phyloP scores from a whole-genome alignment of 1,140 invertebrate species.

The Neodiprion fabricii region DNA sequence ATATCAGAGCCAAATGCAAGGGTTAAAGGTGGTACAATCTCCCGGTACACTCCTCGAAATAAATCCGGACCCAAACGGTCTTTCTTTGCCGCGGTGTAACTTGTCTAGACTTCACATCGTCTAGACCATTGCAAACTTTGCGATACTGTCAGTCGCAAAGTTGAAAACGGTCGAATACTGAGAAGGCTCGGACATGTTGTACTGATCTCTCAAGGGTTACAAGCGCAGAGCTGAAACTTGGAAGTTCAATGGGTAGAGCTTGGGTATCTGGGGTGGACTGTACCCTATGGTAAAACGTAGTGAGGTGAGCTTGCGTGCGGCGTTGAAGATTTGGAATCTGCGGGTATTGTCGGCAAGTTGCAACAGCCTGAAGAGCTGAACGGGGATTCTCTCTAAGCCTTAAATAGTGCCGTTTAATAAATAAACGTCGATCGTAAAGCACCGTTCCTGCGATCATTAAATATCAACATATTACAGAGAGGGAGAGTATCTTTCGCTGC shows the following conservation, averaged over 20 bases:
- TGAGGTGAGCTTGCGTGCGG: too few species aligned
- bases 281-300: too few species aligned
- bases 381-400: constrained; percentile 30
- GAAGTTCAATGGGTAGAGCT: too few species aligned
- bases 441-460: constrained; percentile 48
- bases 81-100: background rate
- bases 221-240: too few species aligned
- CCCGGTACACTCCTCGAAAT: constrained; percentile 28
- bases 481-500: constrained; percentile 16
- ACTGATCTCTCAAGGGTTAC: too few species aligned
- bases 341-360: too few species aligned
- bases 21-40: constrained; percentile 29
- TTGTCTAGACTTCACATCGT: background rate
- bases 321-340: too few species aligned
- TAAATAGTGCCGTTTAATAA: constrained; percentile 52
- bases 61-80: constrained; percentile 8
- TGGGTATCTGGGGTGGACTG: too few species aligned
- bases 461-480: constrained; percentile 49
- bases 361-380: background rate
- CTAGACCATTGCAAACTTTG: background rate
- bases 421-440: constrained; percentile 53
- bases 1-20: constrained; percentile 44
- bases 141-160: background rate
- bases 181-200: too few species aligned
- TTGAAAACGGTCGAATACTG: background rate